Evolutionary conservation across 2,888 invertebrate genomes (phyloP).

Genomic region (Diaprepes abbreviatus): DNA sequence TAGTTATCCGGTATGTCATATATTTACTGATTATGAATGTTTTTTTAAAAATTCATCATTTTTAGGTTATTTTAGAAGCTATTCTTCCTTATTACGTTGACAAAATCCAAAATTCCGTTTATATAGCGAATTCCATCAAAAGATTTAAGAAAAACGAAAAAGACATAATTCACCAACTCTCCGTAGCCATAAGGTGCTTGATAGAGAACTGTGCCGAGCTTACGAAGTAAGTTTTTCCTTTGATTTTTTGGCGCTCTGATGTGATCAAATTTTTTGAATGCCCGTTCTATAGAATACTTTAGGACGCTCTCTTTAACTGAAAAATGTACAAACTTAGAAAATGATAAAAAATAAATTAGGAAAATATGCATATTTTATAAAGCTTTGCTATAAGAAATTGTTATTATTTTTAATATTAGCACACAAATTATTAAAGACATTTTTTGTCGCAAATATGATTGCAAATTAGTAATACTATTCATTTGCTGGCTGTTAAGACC

Average conservation of each 20-base stretch:
- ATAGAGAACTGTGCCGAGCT: constrained; percentile 97
- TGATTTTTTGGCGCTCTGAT: constrained; percentile 37
- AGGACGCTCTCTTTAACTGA: neutral
- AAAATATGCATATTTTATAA: neutral
- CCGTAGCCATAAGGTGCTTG: constrained; percentile 94
- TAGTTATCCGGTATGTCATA: too few relatives aligned
- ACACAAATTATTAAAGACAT: too few relatives aligned
- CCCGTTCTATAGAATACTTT: constrained; percentile 36
- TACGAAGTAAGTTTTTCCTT: constrained; percentile 80
- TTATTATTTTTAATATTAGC: too few relatives aligned
- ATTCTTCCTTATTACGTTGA: constrained; percentile 95
- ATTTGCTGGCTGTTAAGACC: too few relatives aligned
- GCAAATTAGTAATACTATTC: too few relatives aligned
- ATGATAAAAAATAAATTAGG: neutral
- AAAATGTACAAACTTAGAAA: constrained; percentile 9
- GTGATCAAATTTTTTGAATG: constrained; percentile 45
- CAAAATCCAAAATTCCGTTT: constrained; percentile 91
- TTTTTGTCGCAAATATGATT: too few relatives aligned
- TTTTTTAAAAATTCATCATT: too few relatives aligned
- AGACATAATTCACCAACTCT: constrained; percentile 91
- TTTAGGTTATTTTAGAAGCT: constrained; percentile 93
- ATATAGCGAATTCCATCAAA: constrained; percentile 69
- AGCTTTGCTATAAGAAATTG: constrained; percentile 14
- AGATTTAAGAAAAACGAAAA: constrained; percentile 95
- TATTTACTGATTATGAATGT: too few relatives aligned